Evolutionary conservation across 1,140 invertebrate genomes (phyloP).

Genomic region (Pinna nobilis): DNA sequence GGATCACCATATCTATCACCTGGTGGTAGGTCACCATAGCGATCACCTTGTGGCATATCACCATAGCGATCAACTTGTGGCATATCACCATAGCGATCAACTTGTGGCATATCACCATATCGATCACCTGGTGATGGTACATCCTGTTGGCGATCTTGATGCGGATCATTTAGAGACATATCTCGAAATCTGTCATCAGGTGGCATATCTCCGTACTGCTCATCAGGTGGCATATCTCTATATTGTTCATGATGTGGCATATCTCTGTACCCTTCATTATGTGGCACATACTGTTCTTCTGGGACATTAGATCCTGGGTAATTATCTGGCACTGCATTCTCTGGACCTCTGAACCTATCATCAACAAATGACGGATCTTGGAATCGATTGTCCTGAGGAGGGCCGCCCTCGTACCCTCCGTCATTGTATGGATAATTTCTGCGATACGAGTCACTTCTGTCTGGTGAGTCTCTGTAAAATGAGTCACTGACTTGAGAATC

Average conservation of each 20-base stretch:
- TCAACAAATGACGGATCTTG: constrained; percentile 74
- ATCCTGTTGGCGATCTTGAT: no score
- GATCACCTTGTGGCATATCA: no score
- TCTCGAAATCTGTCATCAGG: constrained; percentile 20
- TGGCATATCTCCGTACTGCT: background rate
- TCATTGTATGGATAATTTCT: constrained; percentile 8
- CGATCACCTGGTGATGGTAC: constrained; percentile 18
- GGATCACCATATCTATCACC: background rate
- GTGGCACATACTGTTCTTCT: constrained; percentile 16
- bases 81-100: constrained; percentile 14
- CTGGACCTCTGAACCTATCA: constrained; percentile 46
- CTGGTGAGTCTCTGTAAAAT: constrained; percentile 42
- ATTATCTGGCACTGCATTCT: constrained; percentile 15
- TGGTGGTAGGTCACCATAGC: constrained; percentile 4
- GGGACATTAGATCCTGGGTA: constrained; percentile 27
- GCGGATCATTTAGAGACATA: constrained; percentile 26
- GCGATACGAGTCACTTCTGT: constrained; percentile 25
- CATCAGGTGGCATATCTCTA: background rate
- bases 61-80: constrained; percentile 1
- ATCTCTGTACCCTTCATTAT: constrained; percentile 34
- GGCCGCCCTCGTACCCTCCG: constrained; percentile 24
- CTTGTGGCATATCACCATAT: constrained; percentile 47
- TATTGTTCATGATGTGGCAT: background rate
- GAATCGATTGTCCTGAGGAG: constrained; percentile 33
- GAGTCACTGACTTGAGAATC: constrained; percentile 39